Percentiles rank a stretch among this genome's conserved stretches.
Conservation (phyloP, 2,888 invertebrate genomes). For the Sinotaia quadrata region DNA sequence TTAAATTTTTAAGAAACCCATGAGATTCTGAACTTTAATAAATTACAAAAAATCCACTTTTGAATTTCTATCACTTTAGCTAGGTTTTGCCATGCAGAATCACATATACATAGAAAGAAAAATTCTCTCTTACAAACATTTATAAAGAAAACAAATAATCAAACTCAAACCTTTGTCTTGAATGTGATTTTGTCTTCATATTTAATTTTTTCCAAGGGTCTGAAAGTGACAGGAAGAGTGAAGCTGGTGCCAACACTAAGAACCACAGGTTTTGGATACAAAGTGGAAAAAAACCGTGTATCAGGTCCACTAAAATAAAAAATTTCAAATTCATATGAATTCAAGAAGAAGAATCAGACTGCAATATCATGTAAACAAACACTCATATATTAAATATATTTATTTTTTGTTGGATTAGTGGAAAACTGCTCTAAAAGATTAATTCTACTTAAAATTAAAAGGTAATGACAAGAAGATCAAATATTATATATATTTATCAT, state of each 20-base stretch:
- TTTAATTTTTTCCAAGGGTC: constrained; percentile 67
- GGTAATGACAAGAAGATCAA: too few species aligned
- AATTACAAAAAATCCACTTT: too few species aligned
- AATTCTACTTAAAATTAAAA: too few species aligned
- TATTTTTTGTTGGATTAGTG: neutral
- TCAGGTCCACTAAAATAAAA: constrained; percentile 60
- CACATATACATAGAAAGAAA: too few species aligned
- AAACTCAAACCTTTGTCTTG: constrained; percentile 58
- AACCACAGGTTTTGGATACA: constrained; percentile 69
- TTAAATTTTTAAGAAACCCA: too few species aligned
- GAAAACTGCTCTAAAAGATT: neutral
- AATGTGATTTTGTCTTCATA: constrained; percentile 69
- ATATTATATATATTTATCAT: too few species aligned
- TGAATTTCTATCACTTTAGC: too few species aligned
- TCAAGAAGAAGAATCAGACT: neutral
- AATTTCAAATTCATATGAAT: neutral
- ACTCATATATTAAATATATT: neutral
- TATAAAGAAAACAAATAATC: too few species aligned
- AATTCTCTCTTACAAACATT: too few species aligned
- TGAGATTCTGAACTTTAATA: too few species aligned
- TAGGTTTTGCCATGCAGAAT: too few species aligned
- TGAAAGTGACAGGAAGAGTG: constrained; percentile 70
- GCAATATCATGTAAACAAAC: neutral
- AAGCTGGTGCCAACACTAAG: constrained; percentile 72
- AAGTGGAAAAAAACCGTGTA: constrained; percentile 67